Conservation (phyloP, 2,797 vertebrate species). For the Clarias pachynema region DNA sequence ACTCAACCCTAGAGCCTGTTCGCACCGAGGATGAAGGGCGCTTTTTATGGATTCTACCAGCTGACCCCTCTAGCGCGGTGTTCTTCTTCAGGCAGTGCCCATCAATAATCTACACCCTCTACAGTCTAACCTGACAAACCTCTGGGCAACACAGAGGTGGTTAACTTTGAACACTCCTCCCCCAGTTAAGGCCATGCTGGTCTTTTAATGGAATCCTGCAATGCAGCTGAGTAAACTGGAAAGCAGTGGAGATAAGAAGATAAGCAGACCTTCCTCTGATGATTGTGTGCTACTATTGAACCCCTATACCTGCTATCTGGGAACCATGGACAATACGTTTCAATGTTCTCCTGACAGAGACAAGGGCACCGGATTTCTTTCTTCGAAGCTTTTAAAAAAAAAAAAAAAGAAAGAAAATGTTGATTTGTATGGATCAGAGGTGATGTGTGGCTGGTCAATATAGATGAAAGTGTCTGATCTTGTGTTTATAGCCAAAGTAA, state of each 20-base stretch:
- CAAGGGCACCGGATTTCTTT: conserved; percentile 25
- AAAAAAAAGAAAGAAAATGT: background rate
- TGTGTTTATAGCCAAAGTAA: background rate
- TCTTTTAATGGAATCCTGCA: conserved; percentile 62
- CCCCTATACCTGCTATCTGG: conserved; percentile 69
- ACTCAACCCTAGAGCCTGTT: conserved; percentile 50
- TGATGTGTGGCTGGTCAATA: background rate
- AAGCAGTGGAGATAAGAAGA: conserved; percentile 70
- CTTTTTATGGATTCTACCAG: conserved; percentile 49
- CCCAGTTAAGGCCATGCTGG: conserved; percentile 21
- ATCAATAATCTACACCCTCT: conserved; percentile 53
- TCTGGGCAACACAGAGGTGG: conserved; percentile 35
- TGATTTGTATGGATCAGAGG: conserved; percentile 9
- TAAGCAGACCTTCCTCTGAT: conserved; percentile 67
- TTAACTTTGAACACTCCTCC: conserved; percentile 57
- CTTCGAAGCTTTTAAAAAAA: background rate
- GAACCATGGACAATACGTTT: conserved; percentile 63
- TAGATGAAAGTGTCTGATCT: background rate
- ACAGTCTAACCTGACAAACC: conserved; percentile 39
- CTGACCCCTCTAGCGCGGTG: conserved; percentile 50
- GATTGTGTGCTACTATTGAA: conserved; percentile 77
- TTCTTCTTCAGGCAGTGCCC: conserved; percentile 42
- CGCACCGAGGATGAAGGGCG: conserved; percentile 27
- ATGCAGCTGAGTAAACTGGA: conserved; percentile 66
- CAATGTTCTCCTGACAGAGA: conserved; percentile 44